Conservation (phyloP, 2,113 vertebrate genomes). For the Sardina pilchardus region DNA sequence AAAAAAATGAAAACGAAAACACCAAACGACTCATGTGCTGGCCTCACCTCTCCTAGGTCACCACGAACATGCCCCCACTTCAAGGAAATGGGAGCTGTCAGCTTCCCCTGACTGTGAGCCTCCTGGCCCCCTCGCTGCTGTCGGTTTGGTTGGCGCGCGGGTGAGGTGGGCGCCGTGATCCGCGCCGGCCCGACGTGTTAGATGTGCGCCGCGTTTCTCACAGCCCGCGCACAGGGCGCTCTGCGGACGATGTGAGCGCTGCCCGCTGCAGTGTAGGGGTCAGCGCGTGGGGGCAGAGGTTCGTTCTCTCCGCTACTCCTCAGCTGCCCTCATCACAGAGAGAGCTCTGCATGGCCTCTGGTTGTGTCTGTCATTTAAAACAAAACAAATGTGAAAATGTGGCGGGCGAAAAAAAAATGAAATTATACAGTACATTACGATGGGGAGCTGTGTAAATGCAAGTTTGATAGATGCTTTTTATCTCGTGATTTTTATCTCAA, state of each 20-base stretch:
- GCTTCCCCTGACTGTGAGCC: conserved; percentile 52
- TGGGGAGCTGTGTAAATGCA: neutral
- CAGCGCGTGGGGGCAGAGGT: neutral
- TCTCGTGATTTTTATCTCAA: conserved; percentile 24
- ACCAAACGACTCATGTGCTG: conserved; percentile 55
- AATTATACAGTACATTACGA: neutral
- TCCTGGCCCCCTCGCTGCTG: conserved; percentile 47
- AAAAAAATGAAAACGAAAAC: neutral
- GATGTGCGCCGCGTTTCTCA: conserved; percentile 20
- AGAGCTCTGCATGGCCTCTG: neutral
- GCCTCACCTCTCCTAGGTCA: conserved; percentile 48
- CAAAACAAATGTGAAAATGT: neutral
- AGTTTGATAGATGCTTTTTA: conserved; percentile 14
- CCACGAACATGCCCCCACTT: conserved; percentile 62
- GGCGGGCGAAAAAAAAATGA: neutral
- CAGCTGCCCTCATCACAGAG: neutral
- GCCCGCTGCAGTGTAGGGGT: neutral
- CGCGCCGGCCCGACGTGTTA: conserved; percentile 6
- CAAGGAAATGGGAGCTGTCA: conserved; percentile 71
- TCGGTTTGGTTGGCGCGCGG: neutral
- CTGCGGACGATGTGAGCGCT: neutral
- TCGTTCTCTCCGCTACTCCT: neutral
- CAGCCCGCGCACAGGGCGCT: neutral
- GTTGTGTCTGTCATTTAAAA: neutral
- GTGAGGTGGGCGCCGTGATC: conserved; percentile 23